Conservation (phyloP, 1,140 invertebrate species). For the Ganaspis sp. region DNA sequence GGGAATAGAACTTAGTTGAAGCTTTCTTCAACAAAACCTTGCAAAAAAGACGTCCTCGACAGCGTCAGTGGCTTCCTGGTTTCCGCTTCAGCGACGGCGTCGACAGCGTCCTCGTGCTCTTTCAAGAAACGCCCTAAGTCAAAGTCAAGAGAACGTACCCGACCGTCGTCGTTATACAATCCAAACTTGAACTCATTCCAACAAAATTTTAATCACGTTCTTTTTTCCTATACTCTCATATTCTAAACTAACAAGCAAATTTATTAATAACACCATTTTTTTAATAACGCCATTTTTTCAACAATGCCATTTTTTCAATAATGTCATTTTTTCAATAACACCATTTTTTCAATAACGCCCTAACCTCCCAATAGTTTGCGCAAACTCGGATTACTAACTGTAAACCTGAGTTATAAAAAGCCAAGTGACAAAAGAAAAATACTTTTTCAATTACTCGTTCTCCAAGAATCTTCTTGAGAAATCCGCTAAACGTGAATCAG, state of each 20-base stretch:
- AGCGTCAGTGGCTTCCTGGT: neutral
- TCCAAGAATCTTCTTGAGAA: neutral
- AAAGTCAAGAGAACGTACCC: slow-evolving; percentile 63
- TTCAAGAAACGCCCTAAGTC: slow-evolving; percentile 46
- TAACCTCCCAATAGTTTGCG: no score
- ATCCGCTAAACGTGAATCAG: slow-evolving; percentile 18
- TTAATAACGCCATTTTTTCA: neutral
- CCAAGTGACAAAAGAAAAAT: neutral
- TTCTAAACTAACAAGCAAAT: no score
- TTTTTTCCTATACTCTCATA: no score
- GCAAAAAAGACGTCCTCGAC: slow-evolving; percentile 51
- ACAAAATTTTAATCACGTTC: no score
- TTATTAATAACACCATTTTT: no score
- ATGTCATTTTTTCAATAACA: no score
- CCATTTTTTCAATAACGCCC: no score
- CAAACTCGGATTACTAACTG: neutral
- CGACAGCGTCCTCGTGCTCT: slow-evolving; percentile 18
- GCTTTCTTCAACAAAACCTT: neutral
- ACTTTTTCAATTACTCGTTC: neutral
- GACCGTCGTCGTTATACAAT: neutral
- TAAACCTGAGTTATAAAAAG: neutral
- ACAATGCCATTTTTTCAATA: neutral
- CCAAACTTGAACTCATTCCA: neutral
- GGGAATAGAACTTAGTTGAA: neutral
- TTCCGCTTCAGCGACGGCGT: slow-evolving; percentile 36